phyloP scores from a whole-genome alignment of 2,113 vertebrate species.

The Sitta europaea region DNA sequence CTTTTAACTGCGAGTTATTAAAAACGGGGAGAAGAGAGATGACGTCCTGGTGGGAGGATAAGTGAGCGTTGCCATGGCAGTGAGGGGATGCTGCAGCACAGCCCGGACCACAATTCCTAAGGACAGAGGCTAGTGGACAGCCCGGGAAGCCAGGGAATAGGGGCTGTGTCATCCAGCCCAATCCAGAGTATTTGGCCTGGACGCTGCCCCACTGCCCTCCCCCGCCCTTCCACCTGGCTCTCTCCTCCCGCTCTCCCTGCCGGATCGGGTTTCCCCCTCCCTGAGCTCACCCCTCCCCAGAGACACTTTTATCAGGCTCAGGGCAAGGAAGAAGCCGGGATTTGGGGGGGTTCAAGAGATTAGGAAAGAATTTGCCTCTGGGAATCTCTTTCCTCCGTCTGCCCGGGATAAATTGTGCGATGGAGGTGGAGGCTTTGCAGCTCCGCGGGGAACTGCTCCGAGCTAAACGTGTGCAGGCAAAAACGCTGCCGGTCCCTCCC shows the following conservation, averaged over 20 bases:
- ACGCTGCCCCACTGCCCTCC: not conserved
- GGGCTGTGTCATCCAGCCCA: not conserved
- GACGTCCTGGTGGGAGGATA: not conserved
- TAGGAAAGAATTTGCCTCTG: not conserved
- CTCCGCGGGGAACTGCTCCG: not conserved
- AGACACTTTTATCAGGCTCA: not conserved
- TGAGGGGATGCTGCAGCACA: not conserved
- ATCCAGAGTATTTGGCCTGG: not conserved
- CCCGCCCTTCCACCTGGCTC: not conserved
- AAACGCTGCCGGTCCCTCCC: not conserved
- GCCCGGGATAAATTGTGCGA: not conserved
- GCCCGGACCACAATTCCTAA: not conserved
- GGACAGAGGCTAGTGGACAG: not conserved
- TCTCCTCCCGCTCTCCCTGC: not conserved
- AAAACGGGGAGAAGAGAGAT: not conserved
- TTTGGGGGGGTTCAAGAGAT: not conserved
- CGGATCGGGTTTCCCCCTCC: not conserved
- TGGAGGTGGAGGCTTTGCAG: not conserved
- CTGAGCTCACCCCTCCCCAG: not conserved
- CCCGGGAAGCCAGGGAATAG: not conserved
- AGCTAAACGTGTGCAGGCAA: not conserved
- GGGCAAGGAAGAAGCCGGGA: not conserved
- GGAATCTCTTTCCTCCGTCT: not conserved
- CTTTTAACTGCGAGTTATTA: not conserved
- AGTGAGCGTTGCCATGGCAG: not conserved